Percentiles rank a stretch among this genome's conserved stretches.
Conservation (phyloP, 2,888 invertebrate species). For the Sinohyriopsis cumingii region DNA sequence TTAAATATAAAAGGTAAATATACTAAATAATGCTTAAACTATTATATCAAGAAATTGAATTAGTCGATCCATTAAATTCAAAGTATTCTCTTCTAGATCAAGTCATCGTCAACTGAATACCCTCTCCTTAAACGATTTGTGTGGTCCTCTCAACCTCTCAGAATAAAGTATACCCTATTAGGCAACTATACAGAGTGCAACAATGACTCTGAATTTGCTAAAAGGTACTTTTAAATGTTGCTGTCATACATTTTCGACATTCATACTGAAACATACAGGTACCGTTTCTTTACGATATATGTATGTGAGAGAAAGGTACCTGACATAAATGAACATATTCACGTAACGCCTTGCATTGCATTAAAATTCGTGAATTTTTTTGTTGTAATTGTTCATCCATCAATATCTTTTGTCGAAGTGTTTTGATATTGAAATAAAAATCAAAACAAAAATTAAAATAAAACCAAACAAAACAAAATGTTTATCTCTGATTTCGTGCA, state of each 20-base stretch:
- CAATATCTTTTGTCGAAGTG: no score
- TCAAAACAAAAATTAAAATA: no score
- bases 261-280: neutral
- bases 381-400: no score
- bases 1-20: no score
- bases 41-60: no score
- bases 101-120: constrained; percentile 9
- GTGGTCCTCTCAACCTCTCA: constrained; percentile 15
- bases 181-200: constrained; percentile 9
- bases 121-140: constrained; percentile 11
- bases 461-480: no score
- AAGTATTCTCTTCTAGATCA: constrained; percentile 11
- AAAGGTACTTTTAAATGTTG: neutral
- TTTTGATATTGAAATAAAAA: no score
- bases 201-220: constrained; percentile 10
- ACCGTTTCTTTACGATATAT: neutral
- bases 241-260: neutral
- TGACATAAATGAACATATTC: no score
- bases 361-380: no score
- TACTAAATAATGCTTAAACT: no score
- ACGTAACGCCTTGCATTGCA: no score
- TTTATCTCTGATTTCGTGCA: neutral
- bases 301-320: no score
- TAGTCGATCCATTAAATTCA: constrained; percentile 5
- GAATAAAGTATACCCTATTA: constrained; percentile 7